phyloP scores from a whole-genome alignment of 2,113 vertebrate genomes.

The Rallus limicola region DNA sequence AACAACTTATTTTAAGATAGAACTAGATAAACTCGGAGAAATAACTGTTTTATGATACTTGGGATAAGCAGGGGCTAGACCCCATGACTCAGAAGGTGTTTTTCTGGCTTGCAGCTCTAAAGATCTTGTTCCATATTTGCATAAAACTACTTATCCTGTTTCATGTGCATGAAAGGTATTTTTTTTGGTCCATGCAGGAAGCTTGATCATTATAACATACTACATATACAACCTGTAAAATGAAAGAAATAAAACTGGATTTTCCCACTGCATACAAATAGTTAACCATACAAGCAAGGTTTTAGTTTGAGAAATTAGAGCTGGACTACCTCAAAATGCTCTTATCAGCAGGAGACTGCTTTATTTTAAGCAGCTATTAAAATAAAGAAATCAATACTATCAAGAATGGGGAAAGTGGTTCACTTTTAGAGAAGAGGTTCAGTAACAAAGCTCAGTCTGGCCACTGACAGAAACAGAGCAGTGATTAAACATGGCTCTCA shows the following conservation, averaged over 20 bases:
- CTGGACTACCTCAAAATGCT: not conserved
- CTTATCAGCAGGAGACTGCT: constrained; percentile 29
- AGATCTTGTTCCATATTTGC: not conserved
- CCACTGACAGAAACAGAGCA: not conserved
- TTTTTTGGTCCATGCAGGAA: not conserved
- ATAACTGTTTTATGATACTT: not conserved
- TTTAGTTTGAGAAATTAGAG: constrained; percentile 21
- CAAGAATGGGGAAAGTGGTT: constrained; percentile 7
- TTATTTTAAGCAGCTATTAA: constrained; percentile 61
- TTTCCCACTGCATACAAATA: not conserved
- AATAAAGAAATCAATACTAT: constrained; percentile 55
- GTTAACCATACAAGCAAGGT: constrained; percentile 1
- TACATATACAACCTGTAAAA: not conserved
- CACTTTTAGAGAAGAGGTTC: not conserved
- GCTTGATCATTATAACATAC: not conserved
- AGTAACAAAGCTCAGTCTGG: not conserved
- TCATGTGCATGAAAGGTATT: not conserved
- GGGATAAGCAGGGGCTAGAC: not conserved
- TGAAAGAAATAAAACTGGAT: not conserved
- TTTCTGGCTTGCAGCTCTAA: not conserved
- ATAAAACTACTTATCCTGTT: not conserved
- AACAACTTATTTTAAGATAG: not conserved
- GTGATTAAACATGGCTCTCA: not conserved
- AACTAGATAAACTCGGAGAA: not conserved
- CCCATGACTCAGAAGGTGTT: not conserved